Conservation (phyloP, 1,140 invertebrate species). For the Heliothis virescens region DNA sequence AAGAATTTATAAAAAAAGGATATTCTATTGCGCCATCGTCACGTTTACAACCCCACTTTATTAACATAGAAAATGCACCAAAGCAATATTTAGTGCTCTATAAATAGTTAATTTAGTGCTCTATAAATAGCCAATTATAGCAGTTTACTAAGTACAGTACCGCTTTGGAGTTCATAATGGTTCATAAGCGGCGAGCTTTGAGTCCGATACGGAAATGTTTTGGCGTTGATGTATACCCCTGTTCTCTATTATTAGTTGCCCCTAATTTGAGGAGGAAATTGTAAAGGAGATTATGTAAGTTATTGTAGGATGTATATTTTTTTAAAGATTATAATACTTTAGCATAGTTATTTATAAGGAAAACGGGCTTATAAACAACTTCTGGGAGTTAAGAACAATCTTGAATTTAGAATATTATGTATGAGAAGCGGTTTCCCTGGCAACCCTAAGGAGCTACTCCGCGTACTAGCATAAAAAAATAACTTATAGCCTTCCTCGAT, state of each 20-base stretch:
- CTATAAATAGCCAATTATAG: constrained; percentile 16
- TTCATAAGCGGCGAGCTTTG: not conserved
- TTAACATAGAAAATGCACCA: no score
- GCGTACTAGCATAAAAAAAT: no score
- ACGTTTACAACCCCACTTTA: no score
- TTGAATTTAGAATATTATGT: no score
- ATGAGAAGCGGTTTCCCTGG: no score
- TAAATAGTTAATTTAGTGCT: not conserved
- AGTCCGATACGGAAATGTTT: not conserved
- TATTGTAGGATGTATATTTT: not conserved
- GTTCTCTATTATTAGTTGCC: constrained; percentile 24
- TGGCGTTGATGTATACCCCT: constrained; percentile 5
- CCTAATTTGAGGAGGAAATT: constrained; percentile 6
- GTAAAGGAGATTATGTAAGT: not conserved
- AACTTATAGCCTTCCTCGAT: no score
- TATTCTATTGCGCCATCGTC: no score
- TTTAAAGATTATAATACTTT: not conserved
- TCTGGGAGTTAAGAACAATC: no score
- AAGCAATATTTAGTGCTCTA: not conserved
- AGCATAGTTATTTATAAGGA: not conserved
- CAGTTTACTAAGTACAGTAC: not conserved
- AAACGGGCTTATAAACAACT: not conserved
- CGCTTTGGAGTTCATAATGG: not conserved
- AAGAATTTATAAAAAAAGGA: no score
- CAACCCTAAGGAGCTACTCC: no score